Evolutionary conservation across 2,888 invertebrate genomes (phyloP).

Genomic region (Ochlodes sylvanus): DNA sequence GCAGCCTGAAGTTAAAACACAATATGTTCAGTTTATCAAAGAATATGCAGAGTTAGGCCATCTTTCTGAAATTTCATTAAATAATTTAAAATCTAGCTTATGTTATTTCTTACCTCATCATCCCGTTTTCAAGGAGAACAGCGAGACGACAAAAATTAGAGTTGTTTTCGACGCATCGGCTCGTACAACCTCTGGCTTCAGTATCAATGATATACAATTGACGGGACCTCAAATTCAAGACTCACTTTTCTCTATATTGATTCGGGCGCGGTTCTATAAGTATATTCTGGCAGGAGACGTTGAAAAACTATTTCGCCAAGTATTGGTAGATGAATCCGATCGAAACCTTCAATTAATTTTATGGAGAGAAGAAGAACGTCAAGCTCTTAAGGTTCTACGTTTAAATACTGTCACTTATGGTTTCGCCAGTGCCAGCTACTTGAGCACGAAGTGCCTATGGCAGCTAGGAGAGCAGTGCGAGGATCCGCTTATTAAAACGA

Average conservation of each 20-base stretch:
- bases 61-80: too few species aligned
- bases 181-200: too few species aligned
- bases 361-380: slow-evolving; percentile 40
- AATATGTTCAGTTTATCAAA: too few species aligned
- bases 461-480: slow-evolving; percentile 37
- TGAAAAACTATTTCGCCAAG: slow-evolving; percentile 44
- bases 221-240: slow-evolving; percentile 21
- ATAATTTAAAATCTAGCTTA: too few species aligned
- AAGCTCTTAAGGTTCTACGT: slow-evolving; percentile 26
- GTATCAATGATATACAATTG: slow-evolving; percentile 27
- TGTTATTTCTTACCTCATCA: too few species aligned
- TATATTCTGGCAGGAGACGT: slow-evolving; percentile 42
- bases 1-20: too few species aligned
- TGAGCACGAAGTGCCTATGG: slow-evolving; percentile 33
- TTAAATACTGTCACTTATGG: slow-evolving; percentile 38
- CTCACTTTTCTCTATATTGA: slow-evolving; percentile 30
- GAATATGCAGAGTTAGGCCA: too few species aligned
- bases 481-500: slow-evolving; percentile 39
- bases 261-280: slow-evolving; percentile 13
- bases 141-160: too few species aligned
- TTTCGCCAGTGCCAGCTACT: slow-evolving; percentile 35
- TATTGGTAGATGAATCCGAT: slow-evolving; percentile 27
- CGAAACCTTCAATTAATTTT: slow-evolving; percentile 40
- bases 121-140: too few species aligned
- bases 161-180: too few species aligned